Evolutionary conservation across 2,888 invertebrate genomes (phyloP).

Genomic region (Drosophila kanekoi): DNA sequence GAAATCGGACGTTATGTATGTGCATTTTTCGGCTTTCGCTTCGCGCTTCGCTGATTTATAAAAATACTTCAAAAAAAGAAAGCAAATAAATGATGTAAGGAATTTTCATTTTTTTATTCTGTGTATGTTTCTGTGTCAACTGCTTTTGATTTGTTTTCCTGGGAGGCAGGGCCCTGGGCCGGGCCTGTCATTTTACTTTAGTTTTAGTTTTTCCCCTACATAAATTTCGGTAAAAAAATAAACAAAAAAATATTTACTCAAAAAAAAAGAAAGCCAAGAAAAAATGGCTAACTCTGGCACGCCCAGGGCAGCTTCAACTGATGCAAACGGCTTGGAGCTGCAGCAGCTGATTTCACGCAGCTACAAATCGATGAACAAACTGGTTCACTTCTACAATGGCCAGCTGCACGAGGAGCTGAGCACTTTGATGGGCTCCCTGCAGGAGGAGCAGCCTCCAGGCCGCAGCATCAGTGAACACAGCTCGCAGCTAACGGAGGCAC

Average conservation of each 20-base stretch:
- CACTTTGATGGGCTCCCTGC: slow-evolving; percentile 6
- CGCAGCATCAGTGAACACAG: slow-evolving; percentile 31
- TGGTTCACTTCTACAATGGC: slow-evolving; percentile 41
- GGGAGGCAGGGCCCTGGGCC: slow-evolving; percentile 7
- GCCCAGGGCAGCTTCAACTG: slow-evolving; percentile 20
- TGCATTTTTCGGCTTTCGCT: slow-evolving; percentile 21
- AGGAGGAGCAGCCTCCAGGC: slow-evolving; percentile 4
- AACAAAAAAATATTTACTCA: slow-evolving; percentile 22
- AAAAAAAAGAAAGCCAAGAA: slow-evolving; percentile 9
- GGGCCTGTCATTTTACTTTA: slow-evolving; percentile 13
- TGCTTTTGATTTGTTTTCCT: slow-evolving; percentile 4
- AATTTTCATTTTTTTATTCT: neutral
- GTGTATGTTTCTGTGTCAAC: slow-evolving; percentile 14
- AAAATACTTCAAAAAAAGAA: slow-evolving; percentile 17
- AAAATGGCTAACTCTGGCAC: slow-evolving; percentile 32
- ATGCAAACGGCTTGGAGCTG: slow-evolving; percentile 23
- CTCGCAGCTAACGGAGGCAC: slow-evolving; percentile 42
- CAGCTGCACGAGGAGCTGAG: slow-evolving; percentile 35
- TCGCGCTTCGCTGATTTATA: slow-evolving; percentile 20
- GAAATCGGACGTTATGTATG: slow-evolving; percentile 37
- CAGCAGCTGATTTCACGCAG: slow-evolving; percentile 35
- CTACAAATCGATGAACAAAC: slow-evolving; percentile 33
- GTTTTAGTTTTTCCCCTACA: slow-evolving; percentile 19
- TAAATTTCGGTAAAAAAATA: slow-evolving; percentile 26
- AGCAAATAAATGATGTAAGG: neutral